Base-by-base conservation (phyloP, 2,797 vertebrate species). In the Enteromius argenteus region DNA sequence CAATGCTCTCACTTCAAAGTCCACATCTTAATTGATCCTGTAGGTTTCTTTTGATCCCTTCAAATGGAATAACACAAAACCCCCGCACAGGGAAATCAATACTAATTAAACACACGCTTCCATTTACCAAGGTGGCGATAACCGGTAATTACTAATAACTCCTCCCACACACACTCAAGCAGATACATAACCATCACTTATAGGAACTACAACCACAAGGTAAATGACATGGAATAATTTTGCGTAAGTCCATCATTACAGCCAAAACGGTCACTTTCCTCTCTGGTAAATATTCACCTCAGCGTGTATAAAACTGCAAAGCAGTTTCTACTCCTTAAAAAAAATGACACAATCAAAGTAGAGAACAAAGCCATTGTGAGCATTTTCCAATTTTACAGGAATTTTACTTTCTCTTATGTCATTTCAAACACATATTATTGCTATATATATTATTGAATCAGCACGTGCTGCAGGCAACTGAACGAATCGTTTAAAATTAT, bases 11-110 rank as follows among this genome's bases (percentile, higher is more conserved):
- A 79, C 88, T 83, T 88, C 85, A 88, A 89, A 85, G 49, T 21
- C n/a, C 49, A 15, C 56, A 66, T 81, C 30, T 21, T 86, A 87
- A 86, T 77, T 87, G 62, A 87, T 85, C 80, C 72, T 39, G 64
- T 85, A 84, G 82, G 86, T 86, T 79, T 83, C 85, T 79, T 84
- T 74, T 86, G 83, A 90, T 87, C 81, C 75, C 83, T 86, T 88
- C 86, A 87, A 90, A 89, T 60, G 46, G 83, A 86, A 87, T 62
- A 83, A 86, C 77, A 81, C 53, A 67, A 83, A 80, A 9, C 76
- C 39, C 72, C 69, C 37, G 81, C 87, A 74, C 79, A n/a, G 86
- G 89, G 85, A 90, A 86, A 86, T 85, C 80, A 87, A 86, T 87
- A 83, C 86, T 86, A 85, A 90, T 86, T 76, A 89, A 88, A 89